Evolutionary conservation across 2,113 vertebrate genomes (phyloP).

Genomic region (Gulo gulo): DNA sequence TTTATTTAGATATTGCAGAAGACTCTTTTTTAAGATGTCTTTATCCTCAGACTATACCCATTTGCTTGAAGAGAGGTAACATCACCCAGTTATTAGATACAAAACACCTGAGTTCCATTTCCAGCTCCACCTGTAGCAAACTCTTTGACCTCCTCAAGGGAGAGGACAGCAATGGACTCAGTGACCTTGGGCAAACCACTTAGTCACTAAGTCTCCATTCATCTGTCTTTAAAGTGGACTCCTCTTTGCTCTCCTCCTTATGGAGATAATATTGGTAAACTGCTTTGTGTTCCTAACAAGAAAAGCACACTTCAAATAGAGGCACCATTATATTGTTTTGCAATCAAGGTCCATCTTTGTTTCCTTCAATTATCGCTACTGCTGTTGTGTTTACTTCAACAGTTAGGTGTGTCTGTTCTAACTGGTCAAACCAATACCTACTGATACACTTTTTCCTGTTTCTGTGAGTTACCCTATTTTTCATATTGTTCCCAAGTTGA

Average conservation of each 20-base stretch:
- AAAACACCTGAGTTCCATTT: neutral
- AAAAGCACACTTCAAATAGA: slow-evolving; percentile 39
- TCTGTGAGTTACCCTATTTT: neutral
- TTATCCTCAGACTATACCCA: neutral
- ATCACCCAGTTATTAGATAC: neutral
- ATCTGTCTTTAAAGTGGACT: neutral
- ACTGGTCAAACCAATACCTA: slow-evolving; percentile 45
- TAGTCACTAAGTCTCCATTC: neutral
- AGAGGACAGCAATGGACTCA: neutral
- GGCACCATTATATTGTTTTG: slow-evolving; percentile 32
- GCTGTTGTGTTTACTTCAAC: slow-evolving; percentile 15
- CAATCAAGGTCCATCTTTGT: neutral
- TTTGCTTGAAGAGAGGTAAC: neutral
- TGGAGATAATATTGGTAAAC: slow-evolving; percentile 26
- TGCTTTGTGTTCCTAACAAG: slow-evolving; percentile 17
- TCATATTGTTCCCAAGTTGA: neutral
- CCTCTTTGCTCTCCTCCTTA: neutral
- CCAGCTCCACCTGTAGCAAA: neutral
- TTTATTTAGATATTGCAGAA: neutral
- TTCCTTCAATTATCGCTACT: slow-evolving; percentile 32
- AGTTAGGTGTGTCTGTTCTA: slow-evolving; percentile 43
- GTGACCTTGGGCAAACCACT: slow-evolving; percentile 41
- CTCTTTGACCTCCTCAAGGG: neutral
- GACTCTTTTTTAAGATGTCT: neutral
- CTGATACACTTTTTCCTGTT: neutral